A percentile compares a stretch with the other conserved stretches of the same genome.
Evolutionary conservation across 2,888 invertebrate species (phyloP).

Genomic region (Orthosia cruda): DNA sequence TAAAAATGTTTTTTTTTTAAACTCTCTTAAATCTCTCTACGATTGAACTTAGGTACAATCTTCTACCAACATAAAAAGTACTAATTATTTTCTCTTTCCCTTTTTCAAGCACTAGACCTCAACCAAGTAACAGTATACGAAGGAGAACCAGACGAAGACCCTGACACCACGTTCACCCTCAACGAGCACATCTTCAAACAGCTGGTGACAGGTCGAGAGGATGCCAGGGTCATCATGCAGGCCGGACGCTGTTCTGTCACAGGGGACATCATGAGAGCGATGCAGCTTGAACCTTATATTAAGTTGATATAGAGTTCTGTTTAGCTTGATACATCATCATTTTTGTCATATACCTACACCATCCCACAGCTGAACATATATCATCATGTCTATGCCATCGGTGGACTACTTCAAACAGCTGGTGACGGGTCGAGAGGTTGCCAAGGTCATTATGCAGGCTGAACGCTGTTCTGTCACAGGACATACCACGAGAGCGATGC

Average conservation of each 20-base stretch:
- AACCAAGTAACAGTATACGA: slow-evolving; percentile 87
- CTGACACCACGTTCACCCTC: slow-evolving; percentile 88
- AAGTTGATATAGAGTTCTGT: slow-evolving; percentile 57
- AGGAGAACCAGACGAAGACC: slow-evolving; percentile 87
- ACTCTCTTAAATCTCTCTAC: too few relatives aligned
- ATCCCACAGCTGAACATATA: too few relatives aligned
- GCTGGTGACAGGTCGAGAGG: slow-evolving; percentile 85
- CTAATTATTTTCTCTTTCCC: background rate
- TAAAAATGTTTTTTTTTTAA: too few relatives aligned
- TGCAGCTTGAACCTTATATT: slow-evolving; percentile 90
- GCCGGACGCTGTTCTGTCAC: slow-evolving; percentile 90
- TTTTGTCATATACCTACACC: too few relatives aligned
- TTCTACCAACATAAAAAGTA: background rate
- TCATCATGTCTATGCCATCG: too few relatives aligned
- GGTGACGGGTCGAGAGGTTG: slow-evolving; percentile 84
- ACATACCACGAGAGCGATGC: slow-evolving; percentile 90
- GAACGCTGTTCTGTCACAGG: slow-evolving; percentile 90
- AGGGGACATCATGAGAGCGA: slow-evolving; percentile 90
- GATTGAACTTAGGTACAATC: background rate
- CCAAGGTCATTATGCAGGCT: slow-evolving; percentile 72
- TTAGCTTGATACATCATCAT: too few relatives aligned
- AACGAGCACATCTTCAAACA: slow-evolving; percentile 87
- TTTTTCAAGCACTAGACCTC: slow-evolving; percentile 86
- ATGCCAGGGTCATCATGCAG: slow-evolving; percentile 86
- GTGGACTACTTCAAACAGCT: slow-evolving; percentile 88